Evolutionary conservation across 2,888 invertebrate genomes (phyloP), one percentile per base, ranked within the genome.

Genomic region (Agrilus mali): DNA sequence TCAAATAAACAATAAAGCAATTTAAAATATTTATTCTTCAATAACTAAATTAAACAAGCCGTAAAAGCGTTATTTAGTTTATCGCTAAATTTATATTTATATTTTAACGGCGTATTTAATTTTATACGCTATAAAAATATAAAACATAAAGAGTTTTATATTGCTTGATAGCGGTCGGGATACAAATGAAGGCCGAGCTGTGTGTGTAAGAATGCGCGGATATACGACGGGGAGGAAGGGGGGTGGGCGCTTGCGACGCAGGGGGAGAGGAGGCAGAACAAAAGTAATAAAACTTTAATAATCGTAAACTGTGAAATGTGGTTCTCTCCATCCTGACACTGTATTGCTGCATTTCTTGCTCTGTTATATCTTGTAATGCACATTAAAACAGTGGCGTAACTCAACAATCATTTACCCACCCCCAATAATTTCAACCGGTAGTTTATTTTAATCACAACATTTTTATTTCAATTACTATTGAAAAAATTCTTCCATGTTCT

Each of bases 261-360:
- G 41, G 38, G 27, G 27, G 10, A 2, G 27, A 45, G 46, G 44
- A 47, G 38, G 51, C 48, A 47, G 51, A 50, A 50, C 50, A 53
- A 50, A 53, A 50, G 57, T 55, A 60, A 60, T 60, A 59, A 60
- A 59, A 58, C 53, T 51, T 55, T 60, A 60, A 58, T 60, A 57
- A 57, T 56, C 58, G 53, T 56, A 57, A 60, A 59, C 55, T 50
- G 47, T 47, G 45, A 38, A 45, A 42, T 45, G 45, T 44, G 48
- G 27, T 27, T 27, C 27, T 27, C 27, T 27, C 27, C 27, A 27
- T 27, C 27, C 27, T 27, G 27, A 27, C 27, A 27, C 27, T 27
- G 27, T 27, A 27, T 27, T 27, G 27, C 27, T 27, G 27, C 27
- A 27, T 27, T 27, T 27, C 27, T 27, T 27, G 27, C 10, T 27